Conservation (phyloP, 2,888 invertebrate species). For the Isoperla grammatica region DNA sequence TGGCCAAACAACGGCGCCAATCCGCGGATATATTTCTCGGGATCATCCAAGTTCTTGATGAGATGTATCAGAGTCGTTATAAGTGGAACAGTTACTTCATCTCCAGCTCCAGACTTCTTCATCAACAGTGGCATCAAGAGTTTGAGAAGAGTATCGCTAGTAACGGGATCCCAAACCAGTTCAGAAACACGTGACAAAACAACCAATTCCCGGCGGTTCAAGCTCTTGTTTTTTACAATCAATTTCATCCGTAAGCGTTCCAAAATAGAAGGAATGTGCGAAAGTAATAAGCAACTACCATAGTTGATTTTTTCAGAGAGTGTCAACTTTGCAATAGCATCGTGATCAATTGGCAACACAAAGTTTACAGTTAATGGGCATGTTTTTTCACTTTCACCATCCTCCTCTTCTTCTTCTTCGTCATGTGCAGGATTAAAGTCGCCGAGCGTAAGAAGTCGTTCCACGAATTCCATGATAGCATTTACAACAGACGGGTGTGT, state of each 20-base stretch:
- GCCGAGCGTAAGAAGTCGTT: slow-evolving; percentile 62
- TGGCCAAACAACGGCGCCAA: slow-evolving; percentile 68
- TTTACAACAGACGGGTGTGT: slow-evolving; percentile 60
- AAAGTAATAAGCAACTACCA: slow-evolving; percentile 66
- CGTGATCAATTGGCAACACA: slow-evolving; percentile 41
- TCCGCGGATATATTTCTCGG: slow-evolving; percentile 58
- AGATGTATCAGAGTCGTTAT: slow-evolving; percentile 70
- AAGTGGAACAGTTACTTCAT: slow-evolving; percentile 64
- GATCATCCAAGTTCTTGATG: slow-evolving; percentile 59
- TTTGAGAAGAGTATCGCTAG: slow-evolving; percentile 63
- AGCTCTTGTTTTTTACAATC: slow-evolving; percentile 50
- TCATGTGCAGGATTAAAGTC: slow-evolving; percentile 43
- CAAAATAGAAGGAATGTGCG: slow-evolving; percentile 66
- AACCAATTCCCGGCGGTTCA: slow-evolving; percentile 64
- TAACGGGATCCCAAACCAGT: slow-evolving; percentile 60
- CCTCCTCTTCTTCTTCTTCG: slow-evolving; percentile 7
- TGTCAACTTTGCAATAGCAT: slow-evolving; percentile 32
- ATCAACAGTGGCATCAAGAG: slow-evolving; percentile 66
- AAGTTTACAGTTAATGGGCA: slow-evolving; percentile 40
- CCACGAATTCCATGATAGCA: slow-evolving; percentile 66
- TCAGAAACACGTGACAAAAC: slow-evolving; percentile 73
- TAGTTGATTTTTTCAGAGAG: slow-evolving; percentile 54
- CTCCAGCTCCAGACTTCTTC: slow-evolving; percentile 57
- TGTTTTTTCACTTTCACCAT: background rate
- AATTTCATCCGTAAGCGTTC: slow-evolving; percentile 62